A percentile compares a stretch with the other conserved stretches of the same genome.
Evolutionary conservation across 2,888 invertebrate species (phyloP).

Genomic region (Calliopum simillimum): DNA sequence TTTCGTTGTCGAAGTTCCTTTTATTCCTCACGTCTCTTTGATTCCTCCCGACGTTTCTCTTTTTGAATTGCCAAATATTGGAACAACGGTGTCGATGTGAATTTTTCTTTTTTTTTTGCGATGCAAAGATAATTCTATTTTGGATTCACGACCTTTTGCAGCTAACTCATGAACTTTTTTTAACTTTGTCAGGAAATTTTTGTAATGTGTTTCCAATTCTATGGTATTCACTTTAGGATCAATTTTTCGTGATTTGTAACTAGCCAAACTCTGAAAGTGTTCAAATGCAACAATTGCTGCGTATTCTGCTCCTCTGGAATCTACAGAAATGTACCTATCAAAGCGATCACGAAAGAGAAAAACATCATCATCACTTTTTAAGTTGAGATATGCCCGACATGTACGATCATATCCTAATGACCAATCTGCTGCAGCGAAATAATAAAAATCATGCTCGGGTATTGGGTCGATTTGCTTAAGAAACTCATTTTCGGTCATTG

Average conservation of each 20-base stretch:
- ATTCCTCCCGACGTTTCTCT: slow-evolving; percentile 78
- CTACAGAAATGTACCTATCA: slow-evolving; percentile 96
- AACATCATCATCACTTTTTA: slow-evolving; percentile 85
- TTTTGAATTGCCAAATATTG: slow-evolving; percentile 81
- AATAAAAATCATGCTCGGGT: slow-evolving; percentile 90
- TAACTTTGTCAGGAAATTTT: slow-evolving; percentile 83
- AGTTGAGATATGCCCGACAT: slow-evolving; percentile 90
- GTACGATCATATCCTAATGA: slow-evolving; percentile 79
- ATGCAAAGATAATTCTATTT: slow-evolving; percentile 78
- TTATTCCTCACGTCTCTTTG: slow-evolving; percentile 68
- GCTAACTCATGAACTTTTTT: slow-evolving; percentile 67
- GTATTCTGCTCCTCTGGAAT: slow-evolving; percentile 91
- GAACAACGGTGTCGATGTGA: slow-evolving; percentile 80
- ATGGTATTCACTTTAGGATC: slow-evolving; percentile 88
- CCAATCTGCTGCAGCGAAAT: slow-evolving; percentile 87
- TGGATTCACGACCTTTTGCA: slow-evolving; percentile 68
- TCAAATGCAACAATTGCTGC: slow-evolving; percentile 95
- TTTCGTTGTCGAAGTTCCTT: slow-evolving; percentile 55
- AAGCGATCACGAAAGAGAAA: slow-evolving; percentile 93
- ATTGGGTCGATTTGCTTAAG: slow-evolving; percentile 91
- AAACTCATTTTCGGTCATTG: slow-evolving; percentile 90
- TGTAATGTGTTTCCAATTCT: slow-evolving; percentile 85
- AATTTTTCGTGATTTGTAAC: slow-evolving; percentile 81
- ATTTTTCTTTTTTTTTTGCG: slow-evolving; percentile 76
- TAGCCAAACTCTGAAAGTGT: slow-evolving; percentile 91